Evolutionary conservation across 2,797 vertebrate species (phyloP), one percentile per base, ranked within the genome.

Genomic region (Zenarchopterus dispar): DNA sequence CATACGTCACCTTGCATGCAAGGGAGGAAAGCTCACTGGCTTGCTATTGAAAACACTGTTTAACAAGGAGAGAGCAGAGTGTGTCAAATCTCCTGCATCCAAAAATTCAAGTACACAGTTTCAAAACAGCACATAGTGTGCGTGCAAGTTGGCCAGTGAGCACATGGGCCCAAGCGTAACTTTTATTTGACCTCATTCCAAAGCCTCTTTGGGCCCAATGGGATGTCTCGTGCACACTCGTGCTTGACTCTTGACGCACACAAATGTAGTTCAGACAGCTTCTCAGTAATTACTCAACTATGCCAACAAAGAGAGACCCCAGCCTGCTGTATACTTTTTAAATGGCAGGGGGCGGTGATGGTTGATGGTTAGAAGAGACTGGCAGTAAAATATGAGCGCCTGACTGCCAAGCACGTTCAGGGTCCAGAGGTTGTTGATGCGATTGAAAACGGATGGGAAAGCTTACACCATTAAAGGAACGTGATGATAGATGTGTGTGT

Each of bases 371-470:
- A 80, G 82, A 84, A 85, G 75, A 78, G 63, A 73, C 75, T 88
- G 78, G 81, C 84, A 90, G 81, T 89, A 88, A 91, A 91, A 91
- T 79, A 80, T 81, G 52, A 17, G 72, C 48, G 73, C 81, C 50
- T 73, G 84, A 77, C 81, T 92, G 88, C 88, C 88, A 90, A 89
- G 89, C 88, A 90, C 84, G 87, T 90, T 89, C 81, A 58, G 74
- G 82, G 81, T 84, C 78, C 76, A 15, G 69, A 74, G 81, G 84
- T 86, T 89, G 85, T 83, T 85, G 89, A 83, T 78, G 84, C 75
- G 84, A 84, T 87, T 84, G 86, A 86, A 88, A 88, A 89, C 79
- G 84, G 80, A 90, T 87, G 90, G 88, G 89, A 90, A 90, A 84
- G 85, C 88, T 84, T 89, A 90, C 86, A 82, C 82, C 80, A 73